These are phyloP conservation scores for Poeciliopsis retropinna DNA, from an alignment of 2,113 vertebrate species.

Conservation along the genomic window DNA sequence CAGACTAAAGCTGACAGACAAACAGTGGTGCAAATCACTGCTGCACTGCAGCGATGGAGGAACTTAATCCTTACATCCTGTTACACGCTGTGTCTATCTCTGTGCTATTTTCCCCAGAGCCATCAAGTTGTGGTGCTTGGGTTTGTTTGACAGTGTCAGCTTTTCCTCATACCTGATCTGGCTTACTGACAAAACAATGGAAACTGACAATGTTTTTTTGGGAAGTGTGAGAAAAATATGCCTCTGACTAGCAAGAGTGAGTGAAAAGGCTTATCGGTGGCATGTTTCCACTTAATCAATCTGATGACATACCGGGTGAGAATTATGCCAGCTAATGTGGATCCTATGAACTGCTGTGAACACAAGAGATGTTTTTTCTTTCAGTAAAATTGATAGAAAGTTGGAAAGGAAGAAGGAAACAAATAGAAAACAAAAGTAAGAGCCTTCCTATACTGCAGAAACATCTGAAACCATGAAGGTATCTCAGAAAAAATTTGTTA, in stretches of 20 bases:
- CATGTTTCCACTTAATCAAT: neutral
- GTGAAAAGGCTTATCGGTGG: neutral
- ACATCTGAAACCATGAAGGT: neutral
- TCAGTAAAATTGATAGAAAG: too few species aligned
- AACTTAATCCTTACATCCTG: slow-evolving; percentile 55
- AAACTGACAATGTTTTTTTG: neutral
- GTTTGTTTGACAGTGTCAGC: slow-evolving; percentile 7
- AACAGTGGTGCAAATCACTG: slow-evolving; percentile 19
- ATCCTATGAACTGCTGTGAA: neutral
- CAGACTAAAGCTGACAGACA: slow-evolving; percentile 11
- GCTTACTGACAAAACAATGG: slow-evolving; percentile 10
- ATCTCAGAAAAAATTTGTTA: neutral
- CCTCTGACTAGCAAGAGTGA: neutral
- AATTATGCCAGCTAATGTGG: neutral
- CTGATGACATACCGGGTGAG: neutral
- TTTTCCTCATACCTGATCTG: slow-evolving; percentile 46
- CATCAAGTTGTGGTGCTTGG: neutral
- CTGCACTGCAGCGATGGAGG: slow-evolving; percentile 7
- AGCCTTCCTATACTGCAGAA: neutral
- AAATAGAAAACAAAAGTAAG: neutral
- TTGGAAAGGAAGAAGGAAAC: neutral
- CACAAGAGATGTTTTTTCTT: neutral
- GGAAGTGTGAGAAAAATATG: neutral
- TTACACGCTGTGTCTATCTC: slow-evolving; percentile 38
- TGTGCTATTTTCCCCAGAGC: slow-evolving; percentile 22